Evolutionary conservation across 2,113 vertebrate genomes (phyloP).

Genomic region (Microtus ochrogaster): DNA sequence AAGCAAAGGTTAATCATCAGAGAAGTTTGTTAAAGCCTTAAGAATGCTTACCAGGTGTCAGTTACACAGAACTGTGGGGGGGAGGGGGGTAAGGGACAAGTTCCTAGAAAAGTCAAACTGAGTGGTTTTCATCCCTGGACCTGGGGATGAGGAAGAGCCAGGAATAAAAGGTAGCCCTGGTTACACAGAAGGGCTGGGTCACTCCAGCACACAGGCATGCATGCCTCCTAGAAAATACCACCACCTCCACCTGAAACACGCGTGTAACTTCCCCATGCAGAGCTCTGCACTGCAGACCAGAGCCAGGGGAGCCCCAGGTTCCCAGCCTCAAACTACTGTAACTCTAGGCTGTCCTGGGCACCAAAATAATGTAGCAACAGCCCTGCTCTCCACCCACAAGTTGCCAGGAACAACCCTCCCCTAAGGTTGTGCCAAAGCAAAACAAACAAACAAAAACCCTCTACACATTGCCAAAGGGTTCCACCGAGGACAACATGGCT

Average conservation of each 20-base stretch:
- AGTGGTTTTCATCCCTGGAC: fast-evolving
- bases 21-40: neutral
- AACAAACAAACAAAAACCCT: neutral
- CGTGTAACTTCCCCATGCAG: fast-evolving
- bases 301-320: fast-evolving
- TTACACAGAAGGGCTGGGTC: too few relatives aligned
- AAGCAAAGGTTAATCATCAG: conserved; percentile 28
- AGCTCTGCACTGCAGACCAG: fast-evolving
- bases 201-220: neutral
- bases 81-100: too few relatives aligned
- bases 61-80: neutral
- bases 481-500: neutral
- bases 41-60: neutral
- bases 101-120: neutral
- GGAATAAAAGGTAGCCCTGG: neutral
- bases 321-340: neutral
- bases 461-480: neutral
- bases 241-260: neutral
- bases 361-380: fast-evolving
- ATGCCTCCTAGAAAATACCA: fast-evolving
- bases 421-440: neutral
- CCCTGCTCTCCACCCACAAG: neutral
- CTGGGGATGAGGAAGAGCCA: neutral
- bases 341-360: neutral
- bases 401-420: neutral